Percentiles rank a stretch among this genome's conserved stretches.
Conservation (phyloP, 2,797 vertebrate species). For the Eremophila alpestris region DNA sequence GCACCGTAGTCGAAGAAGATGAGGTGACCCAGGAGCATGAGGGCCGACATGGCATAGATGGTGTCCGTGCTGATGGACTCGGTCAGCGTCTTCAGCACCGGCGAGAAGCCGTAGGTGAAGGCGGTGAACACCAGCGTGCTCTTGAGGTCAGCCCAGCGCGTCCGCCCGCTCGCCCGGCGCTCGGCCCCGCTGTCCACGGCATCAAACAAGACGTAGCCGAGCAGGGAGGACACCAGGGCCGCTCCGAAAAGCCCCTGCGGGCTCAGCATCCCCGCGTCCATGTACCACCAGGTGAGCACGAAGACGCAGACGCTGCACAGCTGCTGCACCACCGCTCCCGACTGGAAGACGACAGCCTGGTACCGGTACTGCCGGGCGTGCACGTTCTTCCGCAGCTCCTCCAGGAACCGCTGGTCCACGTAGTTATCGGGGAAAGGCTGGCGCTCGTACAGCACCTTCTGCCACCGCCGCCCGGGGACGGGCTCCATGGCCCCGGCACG, state of each 20-base stretch:
- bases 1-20: slow-evolving; percentile 90
- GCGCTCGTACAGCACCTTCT: slow-evolving; percentile 91
- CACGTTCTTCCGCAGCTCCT: slow-evolving; percentile 90
- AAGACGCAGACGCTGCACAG: slow-evolving; percentile 95
- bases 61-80: slow-evolving; percentile 98
- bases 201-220: slow-evolving; percentile 89
- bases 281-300: slow-evolving; percentile 92
- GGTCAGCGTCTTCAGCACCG: slow-evolving; percentile 93
- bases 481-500: not conserved
- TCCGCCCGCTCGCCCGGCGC: slow-evolving; percentile 75
- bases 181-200: slow-evolving; percentile 73
- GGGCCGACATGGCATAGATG: slow-evolving; percentile 93
- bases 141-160: slow-evolving; percentile 89
- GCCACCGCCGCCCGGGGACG: slow-evolving; percentile 74
- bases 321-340: slow-evolving; percentile 91
- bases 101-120: slow-evolving; percentile 96
- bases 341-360: slow-evolving; percentile 89
- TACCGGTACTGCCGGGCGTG: slow-evolving; percentile 89
- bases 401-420: slow-evolving; percentile 92
- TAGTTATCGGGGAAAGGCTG: slow-evolving; percentile 97
- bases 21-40: slow-evolving; percentile 96
- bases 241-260: slow-evolving; percentile 83
- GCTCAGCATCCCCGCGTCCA: slow-evolving; percentile 87
- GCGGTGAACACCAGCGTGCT: slow-evolving; percentile 89
- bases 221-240: slow-evolving; percentile 80